Evolutionary conservation across 2,797 vertebrate species (phyloP), one percentile per base, ranked within the genome.

Genomic region (Acridotheres tristis): DNA sequence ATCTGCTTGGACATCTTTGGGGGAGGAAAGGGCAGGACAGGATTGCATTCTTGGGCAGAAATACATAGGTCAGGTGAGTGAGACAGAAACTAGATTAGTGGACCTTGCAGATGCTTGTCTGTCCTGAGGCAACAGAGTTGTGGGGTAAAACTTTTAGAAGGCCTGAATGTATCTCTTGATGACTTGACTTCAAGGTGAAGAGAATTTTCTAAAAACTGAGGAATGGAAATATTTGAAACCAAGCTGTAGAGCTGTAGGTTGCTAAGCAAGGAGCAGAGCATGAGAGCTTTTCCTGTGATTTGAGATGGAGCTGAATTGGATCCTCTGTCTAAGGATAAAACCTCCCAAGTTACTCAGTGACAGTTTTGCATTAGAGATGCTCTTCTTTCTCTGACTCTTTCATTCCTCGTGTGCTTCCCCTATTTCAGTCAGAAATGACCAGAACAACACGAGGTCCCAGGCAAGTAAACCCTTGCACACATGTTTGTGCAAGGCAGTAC

Each of bases 391-490:
- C 7, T 40, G 17, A 13, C 13, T 79, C 30, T 69, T 34, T 83
- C 59, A 67, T 74, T 74, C 22, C n/a, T 88, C 0, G 0, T 6
- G 8, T 36, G 7, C 19, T 59, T 47, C 75, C 17, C 4, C 48
- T 77, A 58, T 30, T 59, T 42, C 47, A 59, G 15, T 19, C 40
- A 81, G 51, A 61, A 36, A 57, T 11, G 4, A 50, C 38, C 22
- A 34, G 26, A 58, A 17, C n/a, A 51, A 5, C 8, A 20, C 0
- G 0, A 69, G 18, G 26, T 72, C n/a, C 12, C 5, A 62, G 62
- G 48, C 11, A 76, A 63, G 21, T 27, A 93, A 88, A 55, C 11
- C 14, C 11, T 79, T 55, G 21, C 25, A 27, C 38, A 76, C 36
- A 40, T 51, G 40, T 29, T 1, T 19, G 13, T 71, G 65, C 22